These are phyloP conservation scores for Diaphora mendica DNA, from an alignment of 2,888 invertebrate species.

Conservation along the genomic window DNA sequence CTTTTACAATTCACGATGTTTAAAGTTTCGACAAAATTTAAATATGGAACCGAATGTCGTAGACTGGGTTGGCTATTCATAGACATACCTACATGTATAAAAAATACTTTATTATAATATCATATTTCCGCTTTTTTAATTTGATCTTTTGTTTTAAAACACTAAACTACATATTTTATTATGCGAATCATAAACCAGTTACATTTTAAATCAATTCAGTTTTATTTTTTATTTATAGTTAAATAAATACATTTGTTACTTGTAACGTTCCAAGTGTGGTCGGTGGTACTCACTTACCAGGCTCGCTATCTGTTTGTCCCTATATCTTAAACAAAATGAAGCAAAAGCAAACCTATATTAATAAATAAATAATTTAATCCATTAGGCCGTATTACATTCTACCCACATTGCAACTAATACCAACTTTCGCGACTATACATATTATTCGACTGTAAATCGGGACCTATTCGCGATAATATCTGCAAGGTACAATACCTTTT, in stretches of 20 bases:
- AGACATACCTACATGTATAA: conserved; percentile 18
- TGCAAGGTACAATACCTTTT: no score
- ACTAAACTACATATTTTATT: not conserved
- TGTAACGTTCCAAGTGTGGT: not conserved
- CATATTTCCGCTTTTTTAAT: conserved; percentile 28
- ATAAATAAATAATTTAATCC: no score
- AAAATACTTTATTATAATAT: conserved; percentile 9
- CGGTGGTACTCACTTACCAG: not conserved
- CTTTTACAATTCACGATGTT: conserved; percentile 46
- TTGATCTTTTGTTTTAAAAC: not conserved
- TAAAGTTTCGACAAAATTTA: conserved; percentile 11
- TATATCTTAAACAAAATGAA: no score
- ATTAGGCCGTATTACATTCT: no score
- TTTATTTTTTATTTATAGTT: not conserved
- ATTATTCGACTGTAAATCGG: no score
- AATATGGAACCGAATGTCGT: conserved; percentile 55
- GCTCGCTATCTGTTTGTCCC: not conserved
- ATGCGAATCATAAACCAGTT: not conserved
- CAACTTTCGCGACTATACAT: no score
- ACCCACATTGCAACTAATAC: no score
- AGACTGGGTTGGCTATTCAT: conserved; percentile 63
- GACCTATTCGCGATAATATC: no score
- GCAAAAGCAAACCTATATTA: no score
- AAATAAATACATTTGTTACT: not conserved
- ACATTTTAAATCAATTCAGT: not conserved